Evolutionary conservation across 2,888 invertebrate species (phyloP), one percentile per base, ranked within the genome.

Genomic region (Mythimna lalbum): DNA sequence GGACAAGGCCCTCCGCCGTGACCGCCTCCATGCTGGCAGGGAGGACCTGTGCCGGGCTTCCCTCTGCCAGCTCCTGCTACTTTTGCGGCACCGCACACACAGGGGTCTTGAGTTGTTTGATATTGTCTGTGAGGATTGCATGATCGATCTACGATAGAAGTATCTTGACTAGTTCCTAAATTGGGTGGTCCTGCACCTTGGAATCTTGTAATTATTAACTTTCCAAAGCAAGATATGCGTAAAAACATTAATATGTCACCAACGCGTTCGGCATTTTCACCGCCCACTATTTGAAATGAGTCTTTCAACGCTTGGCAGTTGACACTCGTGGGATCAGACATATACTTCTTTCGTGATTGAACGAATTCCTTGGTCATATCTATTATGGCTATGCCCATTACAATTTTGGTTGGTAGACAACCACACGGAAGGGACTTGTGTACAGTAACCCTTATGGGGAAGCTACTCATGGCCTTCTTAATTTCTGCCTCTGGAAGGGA

Each of bases 191-290:
- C 87, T 27, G 88, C 86, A 27, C 94, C 95, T 90, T 97, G 97
- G 87, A 97, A 97, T 85, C 96, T 97, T 0, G 97, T 97, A 17
- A 97, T 96, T 36, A 97, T 97, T 69, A 96, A 87, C 84, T 96
- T 96, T 2, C 97, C 97, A 82, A 97, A 97, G 84, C 97, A 97
- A 10, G 97, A 97, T 88, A 97, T 96, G 14, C 97, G 93, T 57
- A 97, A 91, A 90, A 97, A 97, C 86, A 97, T 96, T 0, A 95
- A 90, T 17, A 97, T 96, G 78, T 96, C 96, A 7, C 97, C 97
- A 4, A 97, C 96, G 3, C 96, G 95, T 78, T 94, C 91, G 10
- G 91, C 90, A 53, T 95, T 96, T 0, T 56, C 56, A 33, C 94
- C 88, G 47, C 96, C 96, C 3, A 91, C 87, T 17, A 97, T 94